A percentile compares a stretch with the other conserved stretches of the same genome.
These are phyloP conservation scores for Periophthalmus modestus DNA, from an alignment of 2,113 vertebrate species.

Conservation along the genomic window DNA sequence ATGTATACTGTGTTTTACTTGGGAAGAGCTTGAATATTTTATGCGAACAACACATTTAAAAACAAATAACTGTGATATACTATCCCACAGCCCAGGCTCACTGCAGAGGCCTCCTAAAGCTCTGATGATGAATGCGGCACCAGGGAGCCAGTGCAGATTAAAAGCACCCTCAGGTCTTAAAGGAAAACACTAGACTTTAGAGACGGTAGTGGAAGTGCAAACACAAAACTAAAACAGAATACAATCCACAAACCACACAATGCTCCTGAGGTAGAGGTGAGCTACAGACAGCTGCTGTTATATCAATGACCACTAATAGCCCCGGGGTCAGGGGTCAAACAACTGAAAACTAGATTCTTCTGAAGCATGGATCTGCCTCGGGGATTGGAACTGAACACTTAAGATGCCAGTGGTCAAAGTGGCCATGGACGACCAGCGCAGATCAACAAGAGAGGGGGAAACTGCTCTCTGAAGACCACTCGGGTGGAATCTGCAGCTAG, in stretches of 20 bases:
- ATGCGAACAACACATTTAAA: slow-evolving; percentile 14
- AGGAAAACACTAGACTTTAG: slow-evolving; percentile 48
- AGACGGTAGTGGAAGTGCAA: slow-evolving; percentile 19
- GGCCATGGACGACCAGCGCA: slow-evolving; percentile 55
- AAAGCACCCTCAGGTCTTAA: slow-evolving; percentile 36
- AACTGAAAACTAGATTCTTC: slow-evolving; percentile 59
- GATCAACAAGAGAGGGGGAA: slow-evolving; percentile 55
- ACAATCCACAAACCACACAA: slow-evolving; percentile 26
- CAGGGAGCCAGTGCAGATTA: slow-evolving; percentile 56
- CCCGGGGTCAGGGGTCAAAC: slow-evolving; percentile 54
- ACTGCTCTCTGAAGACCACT: slow-evolving; percentile 43
- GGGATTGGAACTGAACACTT: slow-evolving; percentile 65
- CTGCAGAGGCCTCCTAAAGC: slow-evolving; percentile 12
- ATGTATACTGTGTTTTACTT: slow-evolving; percentile 3
- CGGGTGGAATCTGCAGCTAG: neutral
- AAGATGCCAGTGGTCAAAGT: slow-evolving; percentile 61
- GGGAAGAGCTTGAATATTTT: slow-evolving; percentile 5
- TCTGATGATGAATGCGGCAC: slow-evolving; percentile 37
- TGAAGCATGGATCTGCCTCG: slow-evolving; percentile 49
- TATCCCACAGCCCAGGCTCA: neutral
- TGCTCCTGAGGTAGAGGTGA: slow-evolving; percentile 26
- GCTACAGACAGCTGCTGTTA: slow-evolving; percentile 18
- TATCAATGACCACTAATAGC: slow-evolving; percentile 23
- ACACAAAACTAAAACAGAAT: slow-evolving; percentile 15
- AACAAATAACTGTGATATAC: slow-evolving; percentile 17